Evolutionary conservation across 1,140 invertebrate genomes (phyloP).

Genomic region (Nephila pilipes): DNA sequence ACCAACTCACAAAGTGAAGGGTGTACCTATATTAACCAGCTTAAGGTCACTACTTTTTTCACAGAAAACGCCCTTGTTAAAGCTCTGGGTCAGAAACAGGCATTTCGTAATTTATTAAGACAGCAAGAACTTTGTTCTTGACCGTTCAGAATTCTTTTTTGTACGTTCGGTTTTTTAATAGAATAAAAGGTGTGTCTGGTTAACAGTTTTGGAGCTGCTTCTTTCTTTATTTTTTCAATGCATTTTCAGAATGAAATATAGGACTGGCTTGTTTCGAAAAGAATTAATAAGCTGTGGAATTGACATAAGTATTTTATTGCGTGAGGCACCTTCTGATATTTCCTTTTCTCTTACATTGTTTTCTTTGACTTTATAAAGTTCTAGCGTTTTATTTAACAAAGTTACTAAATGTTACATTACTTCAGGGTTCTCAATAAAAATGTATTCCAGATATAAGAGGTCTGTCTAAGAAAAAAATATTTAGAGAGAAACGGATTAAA

Average conservation of each 20-base stretch:
- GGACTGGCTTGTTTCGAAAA: background rate
- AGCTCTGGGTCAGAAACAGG: background rate
- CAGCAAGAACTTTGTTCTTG: constrained; percentile 17
- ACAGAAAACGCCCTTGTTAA: constrained; percentile 15
- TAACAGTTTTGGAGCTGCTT: background rate
- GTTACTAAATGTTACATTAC: too few species aligned
- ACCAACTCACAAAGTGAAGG: constrained; percentile 25
- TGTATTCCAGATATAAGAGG: too few species aligned
- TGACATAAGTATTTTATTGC: background rate
- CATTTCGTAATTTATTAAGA: constrained; percentile 14
- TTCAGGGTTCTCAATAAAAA: too few species aligned
- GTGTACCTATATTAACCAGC: constrained; percentile 30
- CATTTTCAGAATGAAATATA: background rate
- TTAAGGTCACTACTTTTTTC: constrained; percentile 12
- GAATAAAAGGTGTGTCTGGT: constrained; percentile 2
- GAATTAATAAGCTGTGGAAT: background rate
- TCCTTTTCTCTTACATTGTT: too few species aligned
- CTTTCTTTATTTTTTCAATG: background rate
- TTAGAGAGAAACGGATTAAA: too few species aligned
- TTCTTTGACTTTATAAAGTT: too few species aligned
- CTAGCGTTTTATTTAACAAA: too few species aligned
- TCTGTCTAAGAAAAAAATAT: too few species aligned
- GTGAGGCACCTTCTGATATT: too few species aligned
- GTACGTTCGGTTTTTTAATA: background rate
- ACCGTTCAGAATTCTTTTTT: constrained; percentile 20